Percentiles rank a stretch among this genome's conserved stretches.
Conservation (phyloP, 2,113 vertebrate species). For the Nesogale talazaci region DNA sequence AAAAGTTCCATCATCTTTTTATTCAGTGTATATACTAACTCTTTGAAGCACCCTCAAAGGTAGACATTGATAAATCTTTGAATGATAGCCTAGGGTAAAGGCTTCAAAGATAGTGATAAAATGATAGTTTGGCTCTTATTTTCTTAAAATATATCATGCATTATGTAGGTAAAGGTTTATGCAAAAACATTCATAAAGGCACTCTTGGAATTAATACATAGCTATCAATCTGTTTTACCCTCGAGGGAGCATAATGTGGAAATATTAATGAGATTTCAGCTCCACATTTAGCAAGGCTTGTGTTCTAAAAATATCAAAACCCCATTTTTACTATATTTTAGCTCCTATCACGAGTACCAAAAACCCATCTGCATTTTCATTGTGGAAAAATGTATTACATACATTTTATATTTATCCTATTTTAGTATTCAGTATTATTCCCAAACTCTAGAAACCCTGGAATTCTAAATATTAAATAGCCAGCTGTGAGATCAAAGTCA, state of each 20-base stretch:
- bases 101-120: neutral
- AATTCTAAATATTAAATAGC: neutral
- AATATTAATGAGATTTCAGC: neutral
- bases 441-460: neutral
- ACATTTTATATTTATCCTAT: neutral
- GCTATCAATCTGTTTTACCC: neutral
- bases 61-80: neutral
- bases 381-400: neutral
- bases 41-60: no score
- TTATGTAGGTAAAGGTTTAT: neutral
- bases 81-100: neutral
- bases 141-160: neutral
- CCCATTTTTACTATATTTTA: neutral
- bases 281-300: neutral
- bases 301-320: neutral
- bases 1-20: no score
- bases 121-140: neutral
- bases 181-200: no score
- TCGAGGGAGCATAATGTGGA: neutral
- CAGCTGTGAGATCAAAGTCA: neutral
- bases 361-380: neutral
- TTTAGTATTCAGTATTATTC: neutral
- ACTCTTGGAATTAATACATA: neutral
- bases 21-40: no score
- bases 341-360: neutral